Evolutionary conservation across 1,140 invertebrate genomes (phyloP).

Genomic region (Chironomus tepperi): DNA sequence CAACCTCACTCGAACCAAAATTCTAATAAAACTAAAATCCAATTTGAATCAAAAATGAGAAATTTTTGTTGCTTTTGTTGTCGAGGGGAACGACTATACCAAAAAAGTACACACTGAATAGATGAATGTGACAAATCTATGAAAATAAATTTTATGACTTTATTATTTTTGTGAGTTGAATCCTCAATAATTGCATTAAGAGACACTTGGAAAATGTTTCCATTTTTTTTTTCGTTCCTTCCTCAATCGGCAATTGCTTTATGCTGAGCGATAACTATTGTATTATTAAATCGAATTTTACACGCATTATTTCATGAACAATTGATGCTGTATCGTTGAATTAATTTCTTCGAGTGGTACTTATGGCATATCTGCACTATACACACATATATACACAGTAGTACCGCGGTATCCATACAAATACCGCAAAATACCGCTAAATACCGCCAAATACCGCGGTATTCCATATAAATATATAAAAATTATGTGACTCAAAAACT

Average conservation of each 20-base stretch:
- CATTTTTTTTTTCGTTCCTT: too few species aligned
- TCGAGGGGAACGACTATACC: background rate
- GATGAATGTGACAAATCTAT: background rate
- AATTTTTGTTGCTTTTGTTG: background rate
- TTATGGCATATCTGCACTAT: background rate
- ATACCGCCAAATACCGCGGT: too few species aligned
- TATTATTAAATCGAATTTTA: conserved; percentile 15
- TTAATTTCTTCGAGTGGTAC: conserved; percentile 3
- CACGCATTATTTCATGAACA: conserved; percentile 12
- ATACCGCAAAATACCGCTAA: too few species aligned
- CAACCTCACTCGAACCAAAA: background rate
- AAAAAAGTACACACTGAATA: background rate
- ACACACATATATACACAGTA: too few species aligned
- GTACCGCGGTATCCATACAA: too few species aligned
- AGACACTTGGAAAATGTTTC: background rate
- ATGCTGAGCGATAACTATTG: background rate
- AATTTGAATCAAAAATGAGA: conserved; percentile 2
- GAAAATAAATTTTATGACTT: conserved; percentile 9
- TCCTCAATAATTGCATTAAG: conserved; percentile 14
- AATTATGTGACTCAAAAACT: too few species aligned
- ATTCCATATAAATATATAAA: too few species aligned
- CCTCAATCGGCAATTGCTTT: too few species aligned
- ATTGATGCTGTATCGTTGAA: background rate
- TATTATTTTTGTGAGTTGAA: background rate
- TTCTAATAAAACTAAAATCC: conserved; percentile 14